Evolutionary conservation across 2,888 invertebrate genomes (phyloP), one percentile per base, ranked within the genome.

Genomic region (Caenorhabditis sp.): DNA sequence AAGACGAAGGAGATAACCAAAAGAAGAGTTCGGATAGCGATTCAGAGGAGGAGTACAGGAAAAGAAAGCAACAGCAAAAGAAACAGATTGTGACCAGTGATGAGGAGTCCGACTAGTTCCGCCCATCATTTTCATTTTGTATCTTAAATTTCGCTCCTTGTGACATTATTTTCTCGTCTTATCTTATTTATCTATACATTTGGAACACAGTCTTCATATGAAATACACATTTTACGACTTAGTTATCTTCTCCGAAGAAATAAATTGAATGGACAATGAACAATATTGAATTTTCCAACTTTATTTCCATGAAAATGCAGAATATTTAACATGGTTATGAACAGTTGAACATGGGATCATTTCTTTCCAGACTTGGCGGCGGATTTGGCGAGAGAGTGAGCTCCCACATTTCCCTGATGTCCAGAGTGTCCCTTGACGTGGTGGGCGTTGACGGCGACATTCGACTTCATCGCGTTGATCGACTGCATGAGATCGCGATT

Each of bases 61-160:
- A 84, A 14, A 66, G 70, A 47, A 85, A 84, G 58, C 84, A 80
- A 38, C 80, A 81, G 49, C 82, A 86, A 61, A 86, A 85, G 81
- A 87, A 87, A 76, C 83, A 80, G 61, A 87, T 88, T 58, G 81
- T 87, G 19, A 80, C 86, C 10, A 86, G 86, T 74, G 88, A 86
- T 41, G 88, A 88, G 41, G 88, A 88, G 12, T 82, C 81, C 12
- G 85, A 84, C 41, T 84, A 69, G 84, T n/a, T 22, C 41, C 12
- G 12, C 10, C n/a, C 28, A 38, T 80, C 38, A 58, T 58, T 44
- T n/a, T 24, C 10, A 0, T 51, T 51, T 51, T 51, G 10, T 19
- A 7, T 51, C 22, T 51, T 51, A n/a, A n/a, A n/a, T n/a, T n/a
- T n/a, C n/a, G n/a, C n/a, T n/a, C n/a, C n/a, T n/a, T n/a, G n/a